Percentiles rank a stretch among this genome's conserved stretches.
These are phyloP conservation scores for Zoanthus sansibaricus DNA, from an alignment of 92 coral and sea anemone species.

Conservation along the genomic window DNA sequence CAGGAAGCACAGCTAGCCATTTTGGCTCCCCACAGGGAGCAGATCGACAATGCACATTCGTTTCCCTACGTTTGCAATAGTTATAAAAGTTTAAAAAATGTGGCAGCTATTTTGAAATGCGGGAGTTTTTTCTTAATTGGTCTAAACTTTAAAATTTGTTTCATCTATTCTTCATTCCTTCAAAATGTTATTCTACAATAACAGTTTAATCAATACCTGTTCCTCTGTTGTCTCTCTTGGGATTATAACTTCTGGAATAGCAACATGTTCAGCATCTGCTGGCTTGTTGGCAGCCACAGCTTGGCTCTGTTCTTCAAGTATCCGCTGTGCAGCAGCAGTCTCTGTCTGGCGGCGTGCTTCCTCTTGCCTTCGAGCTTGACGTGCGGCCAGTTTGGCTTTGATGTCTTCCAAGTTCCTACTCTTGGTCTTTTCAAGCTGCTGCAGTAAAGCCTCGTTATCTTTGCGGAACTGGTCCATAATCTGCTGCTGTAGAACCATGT, in stretches of 20 bases:
- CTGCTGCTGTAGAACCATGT: constrained; percentile 97
- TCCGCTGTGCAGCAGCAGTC: constrained; percentile 93
- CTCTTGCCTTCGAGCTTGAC: constrained; percentile 96
- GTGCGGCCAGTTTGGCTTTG: constrained; percentile 96
- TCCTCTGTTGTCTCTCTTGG: constrained; percentile 95
- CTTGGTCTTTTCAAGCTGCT: constrained; percentile 84
- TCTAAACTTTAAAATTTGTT: too few species aligned
- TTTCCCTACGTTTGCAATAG: too few species aligned
- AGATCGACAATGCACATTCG: too few species aligned
- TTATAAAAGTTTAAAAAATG: too few species aligned
- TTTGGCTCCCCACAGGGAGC: too few species aligned
- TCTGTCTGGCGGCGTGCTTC: constrained; percentile 98
- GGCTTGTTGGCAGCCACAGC: constrained; percentile 91
- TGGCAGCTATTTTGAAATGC: too few species aligned
- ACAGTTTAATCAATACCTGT: constrained; percentile 62
- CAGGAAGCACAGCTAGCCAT: too few species aligned
- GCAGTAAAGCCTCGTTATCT: constrained; percentile 85
- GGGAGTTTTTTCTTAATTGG: too few species aligned
- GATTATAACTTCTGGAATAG: constrained; percentile 86
- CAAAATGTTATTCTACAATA: too few species aligned
- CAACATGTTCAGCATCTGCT: constrained; percentile 87
- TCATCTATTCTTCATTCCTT: too few species aligned
- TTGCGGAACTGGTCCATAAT: constrained; percentile 97
- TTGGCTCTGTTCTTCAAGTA: constrained; percentile 94
- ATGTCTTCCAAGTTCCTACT: constrained; percentile 81